Evolutionary conservation across 2,113 vertebrate species (phyloP).

Genomic region (Oncorhynchus keta): DNA sequence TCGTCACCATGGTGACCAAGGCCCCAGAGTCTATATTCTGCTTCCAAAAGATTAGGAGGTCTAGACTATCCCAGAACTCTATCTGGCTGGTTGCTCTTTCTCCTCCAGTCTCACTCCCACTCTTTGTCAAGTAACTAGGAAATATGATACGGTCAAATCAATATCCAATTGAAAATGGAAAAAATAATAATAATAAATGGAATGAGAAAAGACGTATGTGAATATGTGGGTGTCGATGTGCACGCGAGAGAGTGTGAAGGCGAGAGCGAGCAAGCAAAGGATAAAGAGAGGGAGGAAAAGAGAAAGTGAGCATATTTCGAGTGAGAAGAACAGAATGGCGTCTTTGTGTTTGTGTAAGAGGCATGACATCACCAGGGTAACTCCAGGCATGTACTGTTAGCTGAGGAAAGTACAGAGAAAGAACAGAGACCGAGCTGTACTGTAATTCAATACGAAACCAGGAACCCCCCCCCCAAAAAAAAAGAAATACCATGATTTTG

Average conservation of each 20-base stretch:
- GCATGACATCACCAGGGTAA: constrained; percentile 67
- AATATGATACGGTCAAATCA: constrained; percentile 28
- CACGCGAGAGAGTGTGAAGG: constrained; percentile 13
- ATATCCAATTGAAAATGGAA: not conserved
- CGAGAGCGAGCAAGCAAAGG: constrained; percentile 5
- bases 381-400: constrained; percentile 45
- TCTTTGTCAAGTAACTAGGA: not conserved
- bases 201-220: constrained; percentile 14
- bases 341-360: constrained; percentile 68
- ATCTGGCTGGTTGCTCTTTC: not conserved
- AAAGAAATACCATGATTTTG: no score
- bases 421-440: no score
- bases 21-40: constrained; percentile 14
- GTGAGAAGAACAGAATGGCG: constrained; percentile 54
- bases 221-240: constrained; percentile 13
- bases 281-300: constrained; percentile 12
- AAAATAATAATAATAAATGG: no score
- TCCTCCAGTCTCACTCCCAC: not conserved
- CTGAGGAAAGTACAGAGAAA: not conserved
- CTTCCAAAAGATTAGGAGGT: constrained; percentile 41
- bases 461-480: no score
- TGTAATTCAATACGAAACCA: no score
- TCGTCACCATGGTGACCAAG: constrained; percentile 42
- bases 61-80: constrained; percentile 1
- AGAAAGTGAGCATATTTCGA: constrained; percentile 46